phyloP scores from a whole-genome alignment of 2,113 vertebrate species.

The Ceratotherium simum region DNA sequence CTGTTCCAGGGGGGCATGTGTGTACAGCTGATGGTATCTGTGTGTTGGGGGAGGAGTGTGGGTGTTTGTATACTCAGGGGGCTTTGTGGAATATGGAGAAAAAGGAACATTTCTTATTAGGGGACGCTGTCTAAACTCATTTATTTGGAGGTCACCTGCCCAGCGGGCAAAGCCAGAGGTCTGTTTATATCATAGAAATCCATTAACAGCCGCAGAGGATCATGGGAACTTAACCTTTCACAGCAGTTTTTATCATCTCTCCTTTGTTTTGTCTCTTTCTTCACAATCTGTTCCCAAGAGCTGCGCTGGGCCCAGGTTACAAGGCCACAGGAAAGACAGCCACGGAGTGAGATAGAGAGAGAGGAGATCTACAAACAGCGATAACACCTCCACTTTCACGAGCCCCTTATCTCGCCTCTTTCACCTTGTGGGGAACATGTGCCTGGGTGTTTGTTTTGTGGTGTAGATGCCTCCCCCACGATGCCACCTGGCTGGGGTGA shows the following conservation, averaged over 20 bases:
- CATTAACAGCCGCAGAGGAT: slow-evolving; percentile 67
- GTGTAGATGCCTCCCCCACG: neutral
- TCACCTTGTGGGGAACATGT: neutral
- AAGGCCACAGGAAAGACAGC: slow-evolving; percentile 41
- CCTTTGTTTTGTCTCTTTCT: slow-evolving; percentile 58
- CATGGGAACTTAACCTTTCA: slow-evolving; percentile 69
- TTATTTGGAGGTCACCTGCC: slow-evolving; percentile 71
- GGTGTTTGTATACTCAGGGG: neutral
- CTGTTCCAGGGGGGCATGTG: rapidly evolving
- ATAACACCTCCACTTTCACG: neutral
- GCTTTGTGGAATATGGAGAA: neutral
- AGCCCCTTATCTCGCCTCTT: neutral
- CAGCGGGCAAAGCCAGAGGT: slow-evolving; percentile 75
- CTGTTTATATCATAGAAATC: slow-evolving; percentile 76
- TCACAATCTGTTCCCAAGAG: slow-evolving; percentile 55
- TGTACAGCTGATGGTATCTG: neutral
- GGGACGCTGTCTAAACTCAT: slow-evolving; percentile 65
- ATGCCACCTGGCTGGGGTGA: neutral
- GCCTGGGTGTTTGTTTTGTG: neutral
- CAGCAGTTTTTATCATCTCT: slow-evolving; percentile 52
- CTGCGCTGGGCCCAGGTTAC: neutral
- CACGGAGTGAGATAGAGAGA: neutral
- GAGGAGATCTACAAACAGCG: rapidly evolving
- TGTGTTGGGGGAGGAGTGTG: neutral
- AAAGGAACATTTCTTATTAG: slow-evolving; percentile 54